These are phyloP conservation scores for Setophaga kirtlandii DNA, from an alignment of 2,113 vertebrate species.

Conservation along the genomic window DNA sequence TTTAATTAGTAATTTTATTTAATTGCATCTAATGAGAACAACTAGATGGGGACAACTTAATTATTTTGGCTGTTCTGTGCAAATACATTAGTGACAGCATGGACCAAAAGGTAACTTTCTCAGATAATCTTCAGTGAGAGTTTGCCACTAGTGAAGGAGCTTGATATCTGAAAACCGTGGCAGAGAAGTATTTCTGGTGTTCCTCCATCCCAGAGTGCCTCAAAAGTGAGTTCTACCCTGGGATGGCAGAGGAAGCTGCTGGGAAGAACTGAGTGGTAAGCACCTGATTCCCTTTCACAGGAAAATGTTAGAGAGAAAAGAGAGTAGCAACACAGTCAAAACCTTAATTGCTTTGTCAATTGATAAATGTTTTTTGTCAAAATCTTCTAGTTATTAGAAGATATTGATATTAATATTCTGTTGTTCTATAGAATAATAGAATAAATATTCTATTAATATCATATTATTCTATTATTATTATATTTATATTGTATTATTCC, in stretches of 20 bases:
- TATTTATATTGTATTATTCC: neutral
- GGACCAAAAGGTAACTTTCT: neutral
- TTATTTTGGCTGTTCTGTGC: neutral
- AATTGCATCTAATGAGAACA: neutral
- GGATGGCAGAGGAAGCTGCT: neutral
- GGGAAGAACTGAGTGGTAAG: neutral
- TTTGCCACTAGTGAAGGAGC: neutral
- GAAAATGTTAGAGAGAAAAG: neutral
- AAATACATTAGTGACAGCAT: accelerated
- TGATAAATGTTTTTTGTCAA: neutral
- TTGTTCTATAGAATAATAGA: neutral
- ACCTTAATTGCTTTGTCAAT: neutral
- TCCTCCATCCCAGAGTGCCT: neutral
- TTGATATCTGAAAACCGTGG: accelerated
- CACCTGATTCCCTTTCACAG: accelerated
- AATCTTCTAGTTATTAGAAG: neutral
- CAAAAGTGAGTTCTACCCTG: neutral
- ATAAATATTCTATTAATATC: too few species aligned
- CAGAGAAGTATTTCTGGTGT: neutral
- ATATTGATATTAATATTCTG: neutral
- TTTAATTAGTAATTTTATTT: neutral
- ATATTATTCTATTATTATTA: neutral
- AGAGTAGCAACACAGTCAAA: neutral
- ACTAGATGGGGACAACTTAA: neutral
- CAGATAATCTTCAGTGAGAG: neutral